Base-by-base conservation (phyloP, 2,797 vertebrate genomes). In the Pseudopleuronectes americanus region DNA sequence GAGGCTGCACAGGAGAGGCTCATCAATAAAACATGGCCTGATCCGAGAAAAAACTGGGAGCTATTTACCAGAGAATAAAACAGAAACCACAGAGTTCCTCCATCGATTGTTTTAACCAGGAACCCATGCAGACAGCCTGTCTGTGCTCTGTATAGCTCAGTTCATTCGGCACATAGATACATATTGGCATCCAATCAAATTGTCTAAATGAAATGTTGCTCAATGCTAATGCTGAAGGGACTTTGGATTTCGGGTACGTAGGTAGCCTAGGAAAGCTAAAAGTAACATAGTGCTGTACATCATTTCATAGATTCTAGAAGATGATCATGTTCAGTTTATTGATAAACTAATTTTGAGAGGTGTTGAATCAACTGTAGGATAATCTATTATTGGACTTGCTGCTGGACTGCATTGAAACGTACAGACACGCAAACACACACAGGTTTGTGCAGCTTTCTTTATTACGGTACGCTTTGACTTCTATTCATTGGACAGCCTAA, bases 11-110 rank as follows among this genome's bases (percentile, higher is more conserved):
- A 79, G 67, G 64, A 87, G 81, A 77, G 66, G 60, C 76, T 89
- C 88, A 89, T 93, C 77, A 83, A 92, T 91, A 87, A 94, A 90
- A 87, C 77, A 93, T 90, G 83, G 59, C 36, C 58, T 14, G 41
- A 6, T 6, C 41, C 12, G 36, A 38, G 36, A 38, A 43, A 64
- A 54, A 71, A 68, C 52, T 51, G 54, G 26, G 21, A 82, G 80
- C 68, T 69, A 73, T 90, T 88, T 85, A 83, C 64, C 17, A 24
- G 48, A 47, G 76, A 87, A 76, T 78, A 89, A 82, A 78, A 74
- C 62, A 80, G 66, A 80, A 64, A 67, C 38, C 64, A 57, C 38
- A 41, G 10, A 63, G 60, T 47, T 71, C 64, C 65, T 60, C 56
- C 68, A 84, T 86, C 19, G 79, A 85, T 91, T 87, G 87, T 85